These are phyloP conservation scores for Meda fulgida DNA, from an alignment of 2,797 vertebrate genomes.

Conservation along the genomic window DNA sequence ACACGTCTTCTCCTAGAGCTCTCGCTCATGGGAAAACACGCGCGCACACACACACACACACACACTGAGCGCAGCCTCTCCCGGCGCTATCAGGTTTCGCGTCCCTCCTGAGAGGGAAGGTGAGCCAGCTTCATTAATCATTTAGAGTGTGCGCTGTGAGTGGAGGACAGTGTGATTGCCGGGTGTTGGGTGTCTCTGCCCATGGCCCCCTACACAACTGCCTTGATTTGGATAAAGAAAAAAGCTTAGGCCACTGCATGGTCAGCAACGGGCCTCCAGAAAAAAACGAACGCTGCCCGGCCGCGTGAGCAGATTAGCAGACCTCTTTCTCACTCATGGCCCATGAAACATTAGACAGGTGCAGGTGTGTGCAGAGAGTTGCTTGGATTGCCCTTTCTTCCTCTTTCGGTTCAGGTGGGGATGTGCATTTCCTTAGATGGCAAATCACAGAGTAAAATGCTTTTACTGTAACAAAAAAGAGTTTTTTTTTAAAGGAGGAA, in stretches of 20 bases:
- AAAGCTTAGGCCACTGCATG: slow-evolving; percentile 49
- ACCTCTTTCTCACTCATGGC: slow-evolving; percentile 37
- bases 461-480: neutral
- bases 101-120: slow-evolving; percentile 65
- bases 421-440: slow-evolving; percentile 29
- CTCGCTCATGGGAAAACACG: slow-evolving; percentile 27
- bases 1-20: slow-evolving; percentile 53
- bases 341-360: slow-evolving; percentile 58
- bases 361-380: slow-evolving; percentile 52
- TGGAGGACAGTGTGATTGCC: slow-evolving; percentile 65
- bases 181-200: slow-evolving; percentile 62
- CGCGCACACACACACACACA: slow-evolving; percentile 26
- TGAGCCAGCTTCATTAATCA: slow-evolving; percentile 66
- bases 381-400: slow-evolving; percentile 40
- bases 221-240: slow-evolving; percentile 65
- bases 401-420: slow-evolving; percentile 36
- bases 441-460: slow-evolving; percentile 26
- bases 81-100: slow-evolving; percentile 61
- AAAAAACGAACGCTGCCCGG: slow-evolving; percentile 38
- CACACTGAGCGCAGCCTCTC: slow-evolving; percentile 51
- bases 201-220: slow-evolving; percentile 60
- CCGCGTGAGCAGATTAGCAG: slow-evolving; percentile 47
- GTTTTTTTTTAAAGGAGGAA: neutral
- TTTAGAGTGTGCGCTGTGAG: slow-evolving; percentile 66
- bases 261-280: slow-evolving; percentile 50